Conservation (phyloP, 1,140 invertebrate species). For the Drosophila mauritiana region DNA sequence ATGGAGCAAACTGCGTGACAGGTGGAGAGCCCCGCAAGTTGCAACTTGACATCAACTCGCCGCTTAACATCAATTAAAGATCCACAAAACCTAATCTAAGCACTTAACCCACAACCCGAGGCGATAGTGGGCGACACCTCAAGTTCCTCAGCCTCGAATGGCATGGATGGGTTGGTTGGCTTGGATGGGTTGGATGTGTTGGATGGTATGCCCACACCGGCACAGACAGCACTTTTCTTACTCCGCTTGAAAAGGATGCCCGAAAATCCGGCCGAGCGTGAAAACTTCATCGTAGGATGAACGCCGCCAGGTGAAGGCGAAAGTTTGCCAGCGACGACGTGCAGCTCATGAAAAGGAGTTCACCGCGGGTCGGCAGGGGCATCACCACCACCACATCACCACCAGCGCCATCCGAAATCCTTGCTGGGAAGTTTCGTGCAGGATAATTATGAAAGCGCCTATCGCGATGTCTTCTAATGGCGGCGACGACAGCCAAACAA, state of each 20-base stretch:
- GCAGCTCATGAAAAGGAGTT: constrained; percentile 66
- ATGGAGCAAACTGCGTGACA: neutral
- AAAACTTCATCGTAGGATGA: constrained; percentile 42
- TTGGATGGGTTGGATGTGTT: no score
- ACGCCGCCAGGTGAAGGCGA: constrained; percentile 49
- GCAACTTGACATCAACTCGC: constrained; percentile 57
- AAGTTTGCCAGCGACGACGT: constrained; percentile 62
- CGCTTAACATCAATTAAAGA: constrained; percentile 79
- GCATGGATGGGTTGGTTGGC: no score
- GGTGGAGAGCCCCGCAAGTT: constrained; percentile 26
- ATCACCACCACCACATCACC: no score
- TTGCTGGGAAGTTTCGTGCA: constrained; percentile 32
- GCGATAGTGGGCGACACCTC: constrained; percentile 21
- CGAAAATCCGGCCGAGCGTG: constrained; percentile 27
- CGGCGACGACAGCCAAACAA: constrained; percentile 73
- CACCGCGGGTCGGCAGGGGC: neutral
- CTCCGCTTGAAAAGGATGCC: neutral
- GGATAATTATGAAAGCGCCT: constrained; percentile 72
- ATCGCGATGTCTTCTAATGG: constrained; percentile 62
- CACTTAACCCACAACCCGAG: constrained; percentile 66
- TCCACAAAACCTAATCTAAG: constrained; percentile 72
- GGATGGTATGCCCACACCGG: neutral
- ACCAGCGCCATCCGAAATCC: neutral
- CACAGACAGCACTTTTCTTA: neutral
- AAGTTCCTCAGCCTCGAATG: neutral